A percentile compares a stretch with the other conserved stretches of the same genome.
Conservation (phyloP, 1,140 invertebrate genomes). For the Conus betulinus region DNA sequence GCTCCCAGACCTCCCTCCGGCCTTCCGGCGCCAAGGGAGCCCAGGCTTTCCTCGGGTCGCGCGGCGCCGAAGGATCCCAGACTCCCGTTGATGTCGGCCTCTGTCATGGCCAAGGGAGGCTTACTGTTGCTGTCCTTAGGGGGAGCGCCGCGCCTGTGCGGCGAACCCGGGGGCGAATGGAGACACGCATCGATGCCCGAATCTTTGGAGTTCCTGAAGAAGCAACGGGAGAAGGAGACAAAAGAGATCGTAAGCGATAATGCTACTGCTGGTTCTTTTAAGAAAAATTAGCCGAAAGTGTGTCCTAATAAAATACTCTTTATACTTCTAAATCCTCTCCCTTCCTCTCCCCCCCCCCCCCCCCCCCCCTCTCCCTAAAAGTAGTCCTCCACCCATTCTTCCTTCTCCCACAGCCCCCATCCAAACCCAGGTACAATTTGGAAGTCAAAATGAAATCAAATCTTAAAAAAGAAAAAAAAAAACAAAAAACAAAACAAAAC, state of each 20-base stretch:
- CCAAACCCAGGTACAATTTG: too few species aligned
- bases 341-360: too few species aligned
- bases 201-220: constrained; percentile 27
- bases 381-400: too few species aligned
- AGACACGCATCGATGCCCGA: constrained; percentile 30
- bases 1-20: background rate
- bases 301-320: too few species aligned
- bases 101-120: constrained; percentile 22
- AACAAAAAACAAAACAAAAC: too few species aligned
- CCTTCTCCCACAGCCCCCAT: too few species aligned
- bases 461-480: too few species aligned
- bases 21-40: background rate
- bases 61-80: constrained; percentile 36
- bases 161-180: background rate
- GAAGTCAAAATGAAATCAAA: too few species aligned
- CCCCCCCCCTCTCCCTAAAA: too few species aligned
- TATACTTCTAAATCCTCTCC: too few species aligned
- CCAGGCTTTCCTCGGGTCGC: background rate
- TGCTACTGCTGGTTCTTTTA: background rate
- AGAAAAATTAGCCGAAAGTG: too few species aligned
- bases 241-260: background rate
- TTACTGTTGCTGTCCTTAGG: background rate
- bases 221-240: background rate
- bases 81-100: background rate
- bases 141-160: background rate